Evolutionary conservation across 2,113 vertebrate species (phyloP).

Genomic region (Polypterus senegalus): DNA sequence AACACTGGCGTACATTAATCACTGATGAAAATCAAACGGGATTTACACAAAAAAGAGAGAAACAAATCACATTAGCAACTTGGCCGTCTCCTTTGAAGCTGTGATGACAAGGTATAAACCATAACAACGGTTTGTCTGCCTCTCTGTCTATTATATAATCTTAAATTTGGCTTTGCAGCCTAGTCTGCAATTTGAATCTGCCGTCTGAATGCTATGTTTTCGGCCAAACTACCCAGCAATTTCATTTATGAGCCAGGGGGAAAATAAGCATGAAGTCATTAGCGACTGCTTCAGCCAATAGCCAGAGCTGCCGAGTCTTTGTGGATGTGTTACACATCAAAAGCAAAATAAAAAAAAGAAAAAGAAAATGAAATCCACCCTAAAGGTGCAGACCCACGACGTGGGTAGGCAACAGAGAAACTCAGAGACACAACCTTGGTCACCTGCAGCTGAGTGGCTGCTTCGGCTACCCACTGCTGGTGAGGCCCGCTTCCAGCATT

Average conservation of each 20-base stretch:
- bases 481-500: not conserved
- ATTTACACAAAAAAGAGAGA: conserved; percentile 38
- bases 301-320: conserved; percentile 35
- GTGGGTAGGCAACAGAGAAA: too few species aligned
- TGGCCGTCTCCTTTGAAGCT: conserved; percentile 22
- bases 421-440: too few species aligned
- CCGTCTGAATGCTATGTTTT: conserved; percentile 27
- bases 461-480: too few species aligned
- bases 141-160: not conserved
- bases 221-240: conserved; percentile 30
- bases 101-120: conserved; percentile 44
- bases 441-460: too few species aligned
- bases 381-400: too few species aligned
- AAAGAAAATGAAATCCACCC: too few species aligned
- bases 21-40: too few species aligned
- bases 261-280: conserved; percentile 26
- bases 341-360: conserved; percentile 7
- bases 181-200: conserved; percentile 26
- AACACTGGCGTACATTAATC: too few species aligned
- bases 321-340: conserved; percentile 20
- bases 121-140: conserved; percentile 9
- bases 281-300: conserved; percentile 27
- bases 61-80: conserved; percentile 22
- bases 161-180: conserved; percentile 6
- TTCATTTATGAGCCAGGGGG: conserved; percentile 30